A percentile compares a stretch with the other conserved stretches of the same genome.
Conservation (phyloP, 92 coral and sea anemone species). For the Pocillopora meandrina region DNA sequence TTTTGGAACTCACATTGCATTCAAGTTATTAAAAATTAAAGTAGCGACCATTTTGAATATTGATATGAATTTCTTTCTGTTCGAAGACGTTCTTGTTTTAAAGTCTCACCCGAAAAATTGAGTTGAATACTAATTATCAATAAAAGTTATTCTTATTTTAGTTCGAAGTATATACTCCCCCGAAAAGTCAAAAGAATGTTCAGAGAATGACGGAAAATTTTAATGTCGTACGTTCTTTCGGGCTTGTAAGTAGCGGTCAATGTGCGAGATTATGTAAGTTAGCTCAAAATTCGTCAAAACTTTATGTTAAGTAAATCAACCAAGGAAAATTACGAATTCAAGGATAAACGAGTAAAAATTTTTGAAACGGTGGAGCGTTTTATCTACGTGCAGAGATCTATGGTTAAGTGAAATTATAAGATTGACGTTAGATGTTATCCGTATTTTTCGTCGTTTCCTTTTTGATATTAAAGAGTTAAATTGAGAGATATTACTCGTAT, state of each 20-base stretch:
- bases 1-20: not conserved
- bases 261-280: too few species aligned
- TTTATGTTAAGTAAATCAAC: too few species aligned
- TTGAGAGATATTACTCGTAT: not conserved
- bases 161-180: too few species aligned
- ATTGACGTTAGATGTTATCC: not conserved
- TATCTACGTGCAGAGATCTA: not conserved
- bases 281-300: too few species aligned
- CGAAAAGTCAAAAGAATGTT: too few species aligned
- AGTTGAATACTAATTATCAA: not conserved
- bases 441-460: not conserved
- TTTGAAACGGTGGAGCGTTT: not conserved
- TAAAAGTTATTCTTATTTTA: not conserved
- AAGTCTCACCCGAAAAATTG: not conserved
- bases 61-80: not conserved
- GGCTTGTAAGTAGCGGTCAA: too few species aligned
- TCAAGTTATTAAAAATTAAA: conserved; percentile 18
- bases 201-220: too few species aligned
- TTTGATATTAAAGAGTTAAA: not conserved
- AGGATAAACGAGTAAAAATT: too few species aligned
- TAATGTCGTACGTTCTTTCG: too few species aligned
- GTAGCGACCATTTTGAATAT: not conserved
- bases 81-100: not conserved
- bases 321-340: too few species aligned
- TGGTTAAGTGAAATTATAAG: not conserved